Percentiles rank a stretch among this genome's conserved stretches.
Evolutionary conservation across 2,113 vertebrate species (phyloP).

Genomic region (Cololabis saira): DNA sequence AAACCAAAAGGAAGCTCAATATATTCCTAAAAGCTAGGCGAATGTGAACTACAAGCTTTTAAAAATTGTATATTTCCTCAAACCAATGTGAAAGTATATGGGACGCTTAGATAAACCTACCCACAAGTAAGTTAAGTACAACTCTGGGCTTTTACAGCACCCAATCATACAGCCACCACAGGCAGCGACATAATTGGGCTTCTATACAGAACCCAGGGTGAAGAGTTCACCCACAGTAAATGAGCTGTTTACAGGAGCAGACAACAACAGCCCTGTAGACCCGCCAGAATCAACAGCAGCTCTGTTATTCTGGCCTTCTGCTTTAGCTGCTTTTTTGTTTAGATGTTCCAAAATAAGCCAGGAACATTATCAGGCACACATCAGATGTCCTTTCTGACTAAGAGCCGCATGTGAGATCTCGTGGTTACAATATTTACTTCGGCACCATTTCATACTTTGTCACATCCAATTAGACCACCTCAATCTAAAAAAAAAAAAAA

Average conservation of each 20-base stretch:
- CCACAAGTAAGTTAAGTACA: conserved; percentile 35
- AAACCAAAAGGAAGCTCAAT: no score
- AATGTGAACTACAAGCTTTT: neutral
- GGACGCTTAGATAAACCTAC: neutral
- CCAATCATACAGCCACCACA: conserved; percentile 25
- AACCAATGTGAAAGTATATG: conserved; percentile 8
- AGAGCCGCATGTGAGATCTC: neutral
- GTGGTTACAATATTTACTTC: neutral
- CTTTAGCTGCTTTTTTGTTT: conserved; percentile 26
- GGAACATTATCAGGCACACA: neutral
- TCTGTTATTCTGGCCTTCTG: conserved; percentile 32
- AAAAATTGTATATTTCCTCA: conserved; percentile 12
- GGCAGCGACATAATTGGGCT: conserved; percentile 35
- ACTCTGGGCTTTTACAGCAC: conserved; percentile 25
- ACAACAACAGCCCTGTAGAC: conserved; percentile 44
- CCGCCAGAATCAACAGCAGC: conserved; percentile 30
- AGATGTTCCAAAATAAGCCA: conserved; percentile 23
- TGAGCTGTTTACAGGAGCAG: conserved; percentile 28
- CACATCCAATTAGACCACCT: no score
- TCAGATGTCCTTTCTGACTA: no score
- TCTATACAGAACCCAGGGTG: conserved; percentile 35
- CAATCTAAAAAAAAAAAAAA: no score
- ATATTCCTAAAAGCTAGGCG: no score
- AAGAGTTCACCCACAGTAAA: conserved; percentile 61
- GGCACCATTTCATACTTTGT: neutral